A percentile compares a stretch with the other conserved stretches of the same genome.
Conservation (phyloP, 2,888 invertebrate genomes). For the Drosophila histrio region DNA sequence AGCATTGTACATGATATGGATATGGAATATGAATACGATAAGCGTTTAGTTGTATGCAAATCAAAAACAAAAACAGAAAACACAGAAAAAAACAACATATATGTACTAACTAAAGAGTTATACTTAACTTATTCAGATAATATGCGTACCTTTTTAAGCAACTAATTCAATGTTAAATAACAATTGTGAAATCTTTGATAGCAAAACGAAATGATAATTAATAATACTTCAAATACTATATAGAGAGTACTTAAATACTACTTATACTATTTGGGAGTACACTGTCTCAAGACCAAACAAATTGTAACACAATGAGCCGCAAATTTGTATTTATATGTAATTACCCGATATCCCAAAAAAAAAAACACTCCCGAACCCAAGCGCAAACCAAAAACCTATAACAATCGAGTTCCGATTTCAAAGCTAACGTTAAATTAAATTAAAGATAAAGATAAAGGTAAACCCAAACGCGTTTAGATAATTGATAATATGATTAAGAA, state of each 20-base stretch:
- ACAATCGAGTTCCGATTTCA: constrained; percentile 75
- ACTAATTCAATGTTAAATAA: constrained; percentile 60
- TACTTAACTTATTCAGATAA: constrained; percentile 56
- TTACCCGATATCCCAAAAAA: constrained; percentile 13
- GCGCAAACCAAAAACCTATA: constrained; percentile 39
- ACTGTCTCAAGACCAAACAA: constrained; percentile 57
- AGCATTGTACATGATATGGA: constrained; percentile 54
- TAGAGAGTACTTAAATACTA: constrained; percentile 7
- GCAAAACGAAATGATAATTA: constrained; percentile 3
- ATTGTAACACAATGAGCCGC: constrained; percentile 65
- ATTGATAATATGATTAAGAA: constrained; percentile 69
- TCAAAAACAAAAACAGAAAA: neutral
- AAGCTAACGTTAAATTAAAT: constrained; percentile 28
- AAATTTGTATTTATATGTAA: constrained; percentile 66
- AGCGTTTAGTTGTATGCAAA: constrained; percentile 43
- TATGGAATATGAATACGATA: constrained; percentile 29
- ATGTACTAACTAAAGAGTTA: constrained; percentile 38
- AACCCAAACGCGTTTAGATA: constrained; percentile 65
- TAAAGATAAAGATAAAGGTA: constrained; percentile 10
- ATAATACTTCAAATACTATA: neutral
- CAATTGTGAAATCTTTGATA: constrained; percentile 34
- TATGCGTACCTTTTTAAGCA: constrained; percentile 71
- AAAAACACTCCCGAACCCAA: constrained; percentile 6
- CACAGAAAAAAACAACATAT: constrained; percentile 27
- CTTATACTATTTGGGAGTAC: constrained; percentile 2